Evolutionary conservation across 2,113 vertebrate species (phyloP), one percentile per base, ranked within the genome.

Genomic region (Cariama cristata): DNA sequence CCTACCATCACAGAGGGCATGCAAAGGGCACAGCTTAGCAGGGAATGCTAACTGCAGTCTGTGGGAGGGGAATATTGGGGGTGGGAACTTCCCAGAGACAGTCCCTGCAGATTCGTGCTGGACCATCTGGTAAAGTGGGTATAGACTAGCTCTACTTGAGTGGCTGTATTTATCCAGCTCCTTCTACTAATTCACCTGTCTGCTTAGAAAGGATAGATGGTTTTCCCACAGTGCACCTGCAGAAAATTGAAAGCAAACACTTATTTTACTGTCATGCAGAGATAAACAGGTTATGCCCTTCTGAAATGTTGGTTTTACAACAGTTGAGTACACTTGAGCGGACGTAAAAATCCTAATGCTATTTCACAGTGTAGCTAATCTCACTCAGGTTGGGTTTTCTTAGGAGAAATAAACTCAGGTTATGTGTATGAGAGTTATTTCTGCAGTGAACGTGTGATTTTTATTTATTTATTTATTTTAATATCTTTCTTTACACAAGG

Each of bases 241-340:
- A 84, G 21, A 74, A 76, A 81, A 79, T 18, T 22, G 30, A 87
- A 91, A 91, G 19, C 6, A 73, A 82, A 55, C 12, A 17, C 26
- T 90, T 82, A 14, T 49, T 90, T 95, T 5, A 20, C 38, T 35
- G 28, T 56, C 49, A 9, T 75, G 64, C 26, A 67, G 52, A 67
- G 55, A 87, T 40, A 67, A 96, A 38, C 23, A 86, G 22, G 44
- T 52, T 66, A 55, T 56, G 33, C n/a, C 42, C 20, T 83, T 89
- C 93, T 60, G 59, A 81, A 95, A 84, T 81, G 8, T 21, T 94
- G 38, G 45, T 9, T 95, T 96, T 86, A 73, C 49, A 84, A 67
- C n/a, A 60, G 38, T 7, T 85, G 59, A 68, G 47, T 87, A 52
- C 20, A 11, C 60, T 67, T 59, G 80, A 95, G 44, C 2, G 3